Evolutionary conservation across 2,888 invertebrate genomes (phyloP).

Genomic region (Sinotaia quadrata): DNA sequence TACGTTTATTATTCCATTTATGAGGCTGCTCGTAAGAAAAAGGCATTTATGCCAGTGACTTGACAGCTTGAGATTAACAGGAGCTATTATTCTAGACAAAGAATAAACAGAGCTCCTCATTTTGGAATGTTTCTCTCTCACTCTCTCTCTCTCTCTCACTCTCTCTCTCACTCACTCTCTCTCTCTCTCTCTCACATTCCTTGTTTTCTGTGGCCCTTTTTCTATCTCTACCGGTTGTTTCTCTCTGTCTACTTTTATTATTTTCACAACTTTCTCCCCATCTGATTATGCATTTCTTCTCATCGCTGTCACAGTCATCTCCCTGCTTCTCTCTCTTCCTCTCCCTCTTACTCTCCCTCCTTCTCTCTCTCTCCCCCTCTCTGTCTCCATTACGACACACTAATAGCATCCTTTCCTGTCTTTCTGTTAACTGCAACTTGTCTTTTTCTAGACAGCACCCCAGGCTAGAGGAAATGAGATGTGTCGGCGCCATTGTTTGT

Average conservation of each 20-base stretch:
- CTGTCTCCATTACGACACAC: too few relatives aligned
- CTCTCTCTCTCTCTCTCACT: neutral
- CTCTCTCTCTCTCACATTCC: neutral
- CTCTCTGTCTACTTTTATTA: neutral
- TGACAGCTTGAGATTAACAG: too few relatives aligned
- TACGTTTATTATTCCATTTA: too few relatives aligned
- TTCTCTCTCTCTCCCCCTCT: constrained; percentile 15
- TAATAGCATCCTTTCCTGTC: too few relatives aligned
- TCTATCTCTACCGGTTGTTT: neutral
- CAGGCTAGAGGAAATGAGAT: too few relatives aligned
- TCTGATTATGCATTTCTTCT: neutral
- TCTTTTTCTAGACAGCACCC: too few relatives aligned
- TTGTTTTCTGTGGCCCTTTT: neutral
- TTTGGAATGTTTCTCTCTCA: neutral
- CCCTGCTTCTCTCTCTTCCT: neutral
- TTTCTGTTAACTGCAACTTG: too few relatives aligned
- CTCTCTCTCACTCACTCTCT: neutral
- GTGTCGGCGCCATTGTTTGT: too few relatives aligned
- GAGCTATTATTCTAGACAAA: too few relatives aligned
- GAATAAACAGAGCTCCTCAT: too few relatives aligned
- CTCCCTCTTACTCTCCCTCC: neutral
- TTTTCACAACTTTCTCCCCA: neutral
- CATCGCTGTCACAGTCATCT: neutral
- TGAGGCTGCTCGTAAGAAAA: too few relatives aligned
- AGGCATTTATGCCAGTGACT: too few relatives aligned